phyloP scores from a whole-genome alignment of 2,797 vertebrate genomes.

The Premnoplex brunnescens region DNA sequence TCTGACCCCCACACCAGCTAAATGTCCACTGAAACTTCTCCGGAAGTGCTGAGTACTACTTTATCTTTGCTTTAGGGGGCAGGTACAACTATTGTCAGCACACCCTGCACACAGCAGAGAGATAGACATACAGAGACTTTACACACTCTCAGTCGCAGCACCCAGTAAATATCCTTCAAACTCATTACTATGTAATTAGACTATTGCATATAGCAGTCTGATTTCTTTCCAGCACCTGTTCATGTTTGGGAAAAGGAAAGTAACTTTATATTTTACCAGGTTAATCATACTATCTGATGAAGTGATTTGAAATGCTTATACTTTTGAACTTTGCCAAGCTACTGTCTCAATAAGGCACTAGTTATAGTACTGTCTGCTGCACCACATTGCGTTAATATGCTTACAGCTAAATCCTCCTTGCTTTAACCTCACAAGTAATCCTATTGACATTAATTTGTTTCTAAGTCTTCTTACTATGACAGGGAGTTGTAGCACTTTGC shows the following conservation, averaged over 20 bases:
- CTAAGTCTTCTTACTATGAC: constrained; percentile 5
- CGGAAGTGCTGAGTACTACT: neutral
- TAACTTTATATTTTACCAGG: neutral
- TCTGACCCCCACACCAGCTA: neutral
- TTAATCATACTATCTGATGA: neutral
- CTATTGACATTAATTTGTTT: constrained; percentile 17
- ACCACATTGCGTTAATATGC: neutral
- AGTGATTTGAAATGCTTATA: neutral
- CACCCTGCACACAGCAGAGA: neutral
- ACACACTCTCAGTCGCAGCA: neutral
- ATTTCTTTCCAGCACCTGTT: neutral
- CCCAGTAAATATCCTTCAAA: neutral
- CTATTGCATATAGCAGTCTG: neutral
- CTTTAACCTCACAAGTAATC: constrained; percentile 27
- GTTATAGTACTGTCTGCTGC: neutral
- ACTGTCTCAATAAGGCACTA: neutral
- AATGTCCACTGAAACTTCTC: neutral
- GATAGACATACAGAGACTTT: neutral
- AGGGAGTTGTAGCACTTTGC: neutral
- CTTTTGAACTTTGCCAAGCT: neutral
- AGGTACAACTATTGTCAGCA: neutral
- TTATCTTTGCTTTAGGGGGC: neutral
- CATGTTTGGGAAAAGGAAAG: neutral
- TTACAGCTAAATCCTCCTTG: constrained; percentile 32
- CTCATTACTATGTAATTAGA: neutral